phyloP scores from a whole-genome alignment of 2,113 vertebrate species.

The Andinoacara biseriatus region DNA sequence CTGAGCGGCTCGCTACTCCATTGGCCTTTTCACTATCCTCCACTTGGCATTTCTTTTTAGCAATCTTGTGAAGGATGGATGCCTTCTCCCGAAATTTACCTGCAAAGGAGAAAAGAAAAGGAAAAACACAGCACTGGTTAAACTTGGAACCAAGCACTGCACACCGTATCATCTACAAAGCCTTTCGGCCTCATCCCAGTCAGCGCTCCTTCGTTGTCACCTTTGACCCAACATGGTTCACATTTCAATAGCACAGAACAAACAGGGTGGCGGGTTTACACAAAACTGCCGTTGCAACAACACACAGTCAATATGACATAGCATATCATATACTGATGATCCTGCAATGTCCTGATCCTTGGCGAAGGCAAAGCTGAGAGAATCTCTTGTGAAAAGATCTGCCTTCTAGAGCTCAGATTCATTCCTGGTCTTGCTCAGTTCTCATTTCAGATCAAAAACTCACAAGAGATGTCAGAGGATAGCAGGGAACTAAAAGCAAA shows the following conservation, averaged over 20 bases:
- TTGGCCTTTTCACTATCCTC: constrained; percentile 93
- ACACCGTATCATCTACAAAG: background rate
- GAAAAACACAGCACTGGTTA: constrained; percentile 1
- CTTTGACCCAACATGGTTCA: constrained; percentile 49
- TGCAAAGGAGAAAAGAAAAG: constrained; percentile 68
- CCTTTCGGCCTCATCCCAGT: constrained; percentile 19
- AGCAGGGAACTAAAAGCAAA: constrained; percentile 31
- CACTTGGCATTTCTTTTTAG: constrained; percentile 98
- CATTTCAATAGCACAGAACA: constrained; percentile 47
- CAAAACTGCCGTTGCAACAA: constrained; percentile 47
- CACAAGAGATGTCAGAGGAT: constrained; percentile 30
- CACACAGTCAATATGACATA: constrained; percentile 47
- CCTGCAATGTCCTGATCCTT: constrained; percentile 62
- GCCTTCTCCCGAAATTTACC: constrained; percentile 97
- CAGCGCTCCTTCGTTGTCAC: constrained; percentile 32
- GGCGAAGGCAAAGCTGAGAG: constrained; percentile 31
- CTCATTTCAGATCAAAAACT: constrained; percentile 35
- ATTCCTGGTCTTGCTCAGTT: constrained; percentile 15
- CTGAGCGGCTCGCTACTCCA: constrained; percentile 86
- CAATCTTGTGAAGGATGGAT: constrained; percentile 97
- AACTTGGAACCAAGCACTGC: background rate
- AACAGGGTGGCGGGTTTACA: constrained; percentile 7
- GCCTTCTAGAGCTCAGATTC: constrained; percentile 48
- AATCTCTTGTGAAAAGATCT: constrained; percentile 51
- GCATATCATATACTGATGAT: constrained; percentile 70